These are phyloP conservation scores for Drosophila lutescens DNA, from an alignment of 2,888 invertebrate species.

Conservation along the genomic window DNA sequence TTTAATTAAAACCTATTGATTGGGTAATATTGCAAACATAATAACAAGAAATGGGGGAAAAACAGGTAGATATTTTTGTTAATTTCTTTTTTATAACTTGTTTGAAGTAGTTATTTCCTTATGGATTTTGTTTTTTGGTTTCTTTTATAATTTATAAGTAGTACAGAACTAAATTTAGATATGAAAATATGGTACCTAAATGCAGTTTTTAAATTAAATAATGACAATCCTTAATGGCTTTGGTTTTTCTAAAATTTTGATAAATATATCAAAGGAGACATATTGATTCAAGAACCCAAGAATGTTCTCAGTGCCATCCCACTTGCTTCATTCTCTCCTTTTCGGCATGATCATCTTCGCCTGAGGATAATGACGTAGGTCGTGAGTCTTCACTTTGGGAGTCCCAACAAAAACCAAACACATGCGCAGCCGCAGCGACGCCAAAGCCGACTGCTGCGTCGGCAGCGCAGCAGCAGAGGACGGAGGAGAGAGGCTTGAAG, in stretches of 20 bases:
- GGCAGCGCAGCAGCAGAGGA: constrained; percentile 14
- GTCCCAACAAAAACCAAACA: constrained; percentile 28
- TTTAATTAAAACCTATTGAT: background rate
- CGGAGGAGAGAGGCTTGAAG: constrained; percentile 43
- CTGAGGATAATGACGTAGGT: constrained; percentile 24
- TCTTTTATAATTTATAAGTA: too few species aligned
- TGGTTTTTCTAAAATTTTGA: too few species aligned
- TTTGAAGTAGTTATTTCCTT: too few species aligned
- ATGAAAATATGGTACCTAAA: too few species aligned
- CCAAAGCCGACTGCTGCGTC: constrained; percentile 10
- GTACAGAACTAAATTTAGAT: too few species aligned
- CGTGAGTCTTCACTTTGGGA: constrained; percentile 27
- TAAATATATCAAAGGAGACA: too few species aligned
- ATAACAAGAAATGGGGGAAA: constrained; percentile 16
- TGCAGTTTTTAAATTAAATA: too few species aligned
- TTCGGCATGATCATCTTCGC: background rate
- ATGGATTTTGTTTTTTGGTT: too few species aligned
- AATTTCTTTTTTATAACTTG: too few species aligned
- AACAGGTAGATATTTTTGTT: background rate
- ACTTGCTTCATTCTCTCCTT: background rate
- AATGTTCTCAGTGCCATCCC: background rate
- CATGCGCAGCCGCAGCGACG: constrained; percentile 1
- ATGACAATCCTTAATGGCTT: too few species aligned
- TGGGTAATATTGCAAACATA: background rate
- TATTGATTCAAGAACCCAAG: too few species aligned